These are phyloP conservation scores for Rhagophthalmus giganteus DNA, from an alignment of 2,888 invertebrate species.

Conservation along the genomic window DNA sequence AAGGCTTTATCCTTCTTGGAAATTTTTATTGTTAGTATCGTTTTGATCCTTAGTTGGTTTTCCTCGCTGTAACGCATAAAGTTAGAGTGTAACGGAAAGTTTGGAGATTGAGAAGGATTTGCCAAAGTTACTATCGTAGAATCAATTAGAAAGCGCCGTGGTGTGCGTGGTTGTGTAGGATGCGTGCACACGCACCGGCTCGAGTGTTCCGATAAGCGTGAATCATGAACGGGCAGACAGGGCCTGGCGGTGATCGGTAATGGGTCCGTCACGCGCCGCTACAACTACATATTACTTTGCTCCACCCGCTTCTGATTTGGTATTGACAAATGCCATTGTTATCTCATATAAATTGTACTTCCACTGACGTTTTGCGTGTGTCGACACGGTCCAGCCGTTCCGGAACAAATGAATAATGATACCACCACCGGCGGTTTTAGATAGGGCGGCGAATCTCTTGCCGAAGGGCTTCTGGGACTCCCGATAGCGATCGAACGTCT, in stretches of 20 bases:
- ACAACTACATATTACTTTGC: conserved; percentile 44
- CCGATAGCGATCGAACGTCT: conserved; percentile 10
- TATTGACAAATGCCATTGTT: conserved; percentile 54
- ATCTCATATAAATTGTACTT: conserved; percentile 49
- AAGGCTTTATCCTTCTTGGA: too few species aligned
- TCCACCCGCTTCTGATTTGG: conserved; percentile 48
- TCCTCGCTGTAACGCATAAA: conserved; percentile 9
- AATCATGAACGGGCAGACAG: conserved; percentile 39
- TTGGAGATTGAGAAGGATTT: conserved; percentile 24
- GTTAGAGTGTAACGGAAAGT: conserved; percentile 18
- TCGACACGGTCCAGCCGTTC: conserved; percentile 49
- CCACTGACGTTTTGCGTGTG: conserved; percentile 51
- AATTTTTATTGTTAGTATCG: conserved; percentile 13
- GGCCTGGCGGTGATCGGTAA: conserved; percentile 37
- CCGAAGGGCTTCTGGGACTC: conserved; percentile 3
- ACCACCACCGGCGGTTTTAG: conserved; percentile 12
- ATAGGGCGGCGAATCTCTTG: conserved; percentile 10
- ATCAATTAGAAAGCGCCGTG: conserved; percentile 34
- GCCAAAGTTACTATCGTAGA: conserved; percentile 30
- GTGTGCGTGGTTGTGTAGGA: conserved; percentile 19
- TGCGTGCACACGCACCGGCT: conserved; percentile 32
- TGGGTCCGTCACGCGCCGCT: conserved; percentile 40
- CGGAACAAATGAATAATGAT: conserved; percentile 51
- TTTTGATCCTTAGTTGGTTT: conserved; percentile 10
- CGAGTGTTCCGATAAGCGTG: conserved; percentile 37